Conservation (phyloP, 2,113 vertebrate species). For the western clawed frog (Xenopus tropicalis) region DNA sequence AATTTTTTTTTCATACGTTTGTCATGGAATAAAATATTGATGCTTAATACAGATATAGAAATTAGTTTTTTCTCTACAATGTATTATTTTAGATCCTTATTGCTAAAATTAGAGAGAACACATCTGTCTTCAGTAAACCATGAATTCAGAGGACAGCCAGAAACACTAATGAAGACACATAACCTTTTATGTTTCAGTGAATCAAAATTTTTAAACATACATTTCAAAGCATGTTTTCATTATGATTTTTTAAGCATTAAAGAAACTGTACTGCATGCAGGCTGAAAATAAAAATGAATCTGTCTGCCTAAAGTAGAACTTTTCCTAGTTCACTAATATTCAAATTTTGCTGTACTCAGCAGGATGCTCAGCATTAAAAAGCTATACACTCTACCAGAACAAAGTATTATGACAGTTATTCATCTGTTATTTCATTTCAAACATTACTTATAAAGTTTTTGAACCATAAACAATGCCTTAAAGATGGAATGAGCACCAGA, state of each 20-base stretch:
- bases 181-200: slow-evolving; percentile 18
- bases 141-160: slow-evolving; percentile 21
- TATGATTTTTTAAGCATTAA: slow-evolving; percentile 7
- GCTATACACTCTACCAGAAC: neutral
- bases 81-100: slow-evolving; percentile 35
- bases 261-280: neutral
- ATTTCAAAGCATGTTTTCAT: slow-evolving; percentile 18
- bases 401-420: neutral
- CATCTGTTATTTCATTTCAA: neutral
- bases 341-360: slow-evolving; percentile 6
- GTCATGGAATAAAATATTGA: slow-evolving; percentile 38
- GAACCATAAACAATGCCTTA: neutral
- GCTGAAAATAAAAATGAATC: slow-evolving; percentile 19
- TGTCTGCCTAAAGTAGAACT: slow-evolving; percentile 1
- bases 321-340: slow-evolving; percentile 1
- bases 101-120: slow-evolving; percentile 29
- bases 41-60: slow-evolving; percentile 25
- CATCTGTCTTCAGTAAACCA: slow-evolving; percentile 22
- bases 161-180: slow-evolving; percentile 40
- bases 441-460: neutral
- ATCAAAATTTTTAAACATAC: slow-evolving; percentile 21
- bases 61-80: slow-evolving; percentile 34
- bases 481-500: neutral
- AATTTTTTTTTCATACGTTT: too few relatives aligned
- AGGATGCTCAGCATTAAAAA: neutral